phyloP scores from a whole-genome alignment of 2,888 invertebrate genomes.

The Nomada fucata region DNA sequence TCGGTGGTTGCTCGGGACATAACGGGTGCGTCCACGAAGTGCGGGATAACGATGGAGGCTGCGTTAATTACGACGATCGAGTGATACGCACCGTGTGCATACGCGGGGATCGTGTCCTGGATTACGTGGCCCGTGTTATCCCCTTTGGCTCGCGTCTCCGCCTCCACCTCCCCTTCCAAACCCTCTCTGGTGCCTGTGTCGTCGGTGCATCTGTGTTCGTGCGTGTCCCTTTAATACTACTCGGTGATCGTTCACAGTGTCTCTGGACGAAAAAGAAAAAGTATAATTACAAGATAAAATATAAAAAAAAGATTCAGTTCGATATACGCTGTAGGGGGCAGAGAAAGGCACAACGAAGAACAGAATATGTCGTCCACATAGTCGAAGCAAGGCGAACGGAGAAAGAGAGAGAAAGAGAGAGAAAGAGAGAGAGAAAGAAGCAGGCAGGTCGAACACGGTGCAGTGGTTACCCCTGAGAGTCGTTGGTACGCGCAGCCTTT shows the following conservation, averaged over 20 bases:
- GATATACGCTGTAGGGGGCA: neutral
- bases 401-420: constrained; percentile 40
- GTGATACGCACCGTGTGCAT: constrained; percentile 60
- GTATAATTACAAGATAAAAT: neutral
- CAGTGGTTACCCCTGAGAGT: constrained; percentile 57
- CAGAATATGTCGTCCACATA: constrained; percentile 67
- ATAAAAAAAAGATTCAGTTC: neutral
- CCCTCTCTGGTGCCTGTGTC: constrained; percentile 30
- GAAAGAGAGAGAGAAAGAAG: constrained; percentile 47
- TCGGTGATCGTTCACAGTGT: neutral
- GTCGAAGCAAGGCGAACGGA: constrained; percentile 42
- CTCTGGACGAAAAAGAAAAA: neutral
- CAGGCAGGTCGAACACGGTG: constrained; percentile 63
- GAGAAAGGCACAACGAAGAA: constrained; percentile 38
- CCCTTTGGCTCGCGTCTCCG: constrained; percentile 20
- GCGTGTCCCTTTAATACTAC: constrained; percentile 18
- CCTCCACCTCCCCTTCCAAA: neutral
- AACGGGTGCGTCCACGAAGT: constrained; percentile 64
- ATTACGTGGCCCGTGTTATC: constrained; percentile 42
- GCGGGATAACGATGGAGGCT: constrained; percentile 63
- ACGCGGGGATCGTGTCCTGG: constrained; percentile 55
- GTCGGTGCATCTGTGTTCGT: constrained; percentile 17
- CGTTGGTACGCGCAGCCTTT: constrained; percentile 71
- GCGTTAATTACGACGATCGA: constrained; percentile 51
- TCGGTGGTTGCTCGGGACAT: constrained; percentile 68